A percentile compares a stretch with the other conserved stretches of the same genome.
Conservation (phyloP, 92 coral and sea anemone species). For the Epizoanthus illoricatus region DNA sequence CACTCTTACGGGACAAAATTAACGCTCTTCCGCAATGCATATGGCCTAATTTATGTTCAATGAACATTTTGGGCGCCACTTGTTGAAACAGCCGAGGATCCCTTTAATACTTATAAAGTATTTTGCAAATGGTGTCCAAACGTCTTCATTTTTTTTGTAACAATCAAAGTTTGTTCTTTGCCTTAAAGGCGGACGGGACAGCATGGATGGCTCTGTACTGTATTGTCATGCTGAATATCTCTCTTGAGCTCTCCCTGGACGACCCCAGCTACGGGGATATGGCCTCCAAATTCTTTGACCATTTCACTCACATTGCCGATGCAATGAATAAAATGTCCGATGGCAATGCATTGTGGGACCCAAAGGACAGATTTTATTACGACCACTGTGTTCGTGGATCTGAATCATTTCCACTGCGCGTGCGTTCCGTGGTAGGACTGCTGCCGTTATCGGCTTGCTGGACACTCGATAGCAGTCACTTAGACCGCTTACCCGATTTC, state of each 20-base stretch:
- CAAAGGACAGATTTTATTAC: conserved; percentile 82
- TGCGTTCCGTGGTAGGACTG: conserved; percentile 86
- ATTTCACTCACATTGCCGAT: conserved; percentile 85
- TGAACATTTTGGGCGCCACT: too few species aligned
- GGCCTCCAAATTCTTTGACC: conserved; percentile 89
- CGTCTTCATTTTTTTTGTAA: neutral
- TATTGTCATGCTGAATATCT: conserved; percentile 80
- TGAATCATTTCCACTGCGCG: conserved; percentile 65
- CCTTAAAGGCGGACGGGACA: conserved; percentile 85
- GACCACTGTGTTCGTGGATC: conserved; percentile 58
- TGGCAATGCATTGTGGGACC: conserved; percentile 88
- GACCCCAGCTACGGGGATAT: conserved; percentile 86
- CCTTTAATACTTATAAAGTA: too few species aligned
- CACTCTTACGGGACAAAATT: too few species aligned
- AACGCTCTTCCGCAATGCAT: too few species aligned
- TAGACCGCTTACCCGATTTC: conserved; percentile 76
- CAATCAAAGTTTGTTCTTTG: neutral
- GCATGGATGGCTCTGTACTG: conserved; percentile 96
- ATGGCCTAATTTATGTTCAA: too few species aligned
- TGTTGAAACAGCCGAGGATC: too few species aligned
- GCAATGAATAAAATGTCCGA: conserved; percentile 89
- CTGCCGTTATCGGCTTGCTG: conserved; percentile 79
- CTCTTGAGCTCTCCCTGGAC: conserved; percentile 76
- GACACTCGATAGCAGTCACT: conserved; percentile 70
- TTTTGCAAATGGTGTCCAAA: too few species aligned